Percentiles rank a stretch among this genome's conserved stretches.
These are phyloP conservation scores for Tanypteryx hageni DNA, from an alignment of 2,888 invertebrate genomes.

Conservation along the genomic window DNA sequence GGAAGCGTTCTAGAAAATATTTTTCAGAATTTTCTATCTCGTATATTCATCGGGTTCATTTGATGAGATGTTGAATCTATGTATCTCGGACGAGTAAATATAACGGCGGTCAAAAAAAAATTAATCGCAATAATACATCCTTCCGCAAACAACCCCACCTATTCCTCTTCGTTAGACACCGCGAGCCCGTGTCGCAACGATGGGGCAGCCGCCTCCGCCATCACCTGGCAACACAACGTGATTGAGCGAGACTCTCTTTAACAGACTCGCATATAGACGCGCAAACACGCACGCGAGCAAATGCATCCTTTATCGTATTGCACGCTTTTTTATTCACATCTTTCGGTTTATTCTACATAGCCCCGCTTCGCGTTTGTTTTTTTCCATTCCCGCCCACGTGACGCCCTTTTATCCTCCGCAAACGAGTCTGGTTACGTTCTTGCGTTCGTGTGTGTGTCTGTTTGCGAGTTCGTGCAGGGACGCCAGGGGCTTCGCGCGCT, in stretches of 20 bases:
- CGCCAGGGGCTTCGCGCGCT: too few relatives aligned
- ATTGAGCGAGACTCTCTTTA: neutral
- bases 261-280: neutral
- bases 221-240: conserved; percentile 5
- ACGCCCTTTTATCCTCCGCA: neutral
- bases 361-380: neutral
- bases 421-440: too few relatives aligned
- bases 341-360: neutral
- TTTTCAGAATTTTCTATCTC: too few relatives aligned
- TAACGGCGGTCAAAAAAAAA: too few relatives aligned
- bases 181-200: neutral
- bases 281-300: neutral
- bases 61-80: too few relatives aligned
- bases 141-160: neutral
- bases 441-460: too few relatives aligned
- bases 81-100: too few relatives aligned
- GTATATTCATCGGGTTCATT: too few relatives aligned
- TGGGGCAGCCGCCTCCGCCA: neutral
- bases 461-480: too few relatives aligned
- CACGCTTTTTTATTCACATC: neutral
- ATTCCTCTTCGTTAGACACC: neutral
- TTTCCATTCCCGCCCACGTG: neutral
- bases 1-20: too few relatives aligned
- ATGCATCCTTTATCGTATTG: neutral
- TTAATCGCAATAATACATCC: neutral